These are phyloP conservation scores for Dermochelys coriacea DNA, from an alignment of 2,797 vertebrate genomes.

Conservation along the genomic window DNA sequence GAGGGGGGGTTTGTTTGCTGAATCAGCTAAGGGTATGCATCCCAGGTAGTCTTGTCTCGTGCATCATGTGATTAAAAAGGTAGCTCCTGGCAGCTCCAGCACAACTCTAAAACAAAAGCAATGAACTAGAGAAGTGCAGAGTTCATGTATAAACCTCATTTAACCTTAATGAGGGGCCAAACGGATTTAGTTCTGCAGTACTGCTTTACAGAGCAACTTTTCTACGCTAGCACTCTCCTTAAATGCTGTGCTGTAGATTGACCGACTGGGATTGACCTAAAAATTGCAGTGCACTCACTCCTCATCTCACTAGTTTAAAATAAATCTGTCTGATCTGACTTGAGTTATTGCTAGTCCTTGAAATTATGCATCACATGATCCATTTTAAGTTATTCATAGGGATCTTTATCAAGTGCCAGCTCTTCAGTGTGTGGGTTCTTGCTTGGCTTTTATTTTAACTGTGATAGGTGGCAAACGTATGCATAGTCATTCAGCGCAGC, in stretches of 20 bases:
- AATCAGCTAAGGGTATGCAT: background rate
- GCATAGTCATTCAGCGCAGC: background rate
- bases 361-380: background rate
- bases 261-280: conserved; percentile 40
- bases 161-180: background rate
- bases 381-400: background rate
- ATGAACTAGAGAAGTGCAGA: background rate
- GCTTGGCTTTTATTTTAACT: conserved; percentile 15
- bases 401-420: rapidly evolving
- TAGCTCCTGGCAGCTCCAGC: background rate
- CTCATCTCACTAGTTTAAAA: background rate
- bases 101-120: background rate
- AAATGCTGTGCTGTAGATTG: background rate
- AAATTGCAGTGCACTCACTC: background rate
- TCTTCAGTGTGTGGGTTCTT: background rate
- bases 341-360: background rate
- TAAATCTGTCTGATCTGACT: background rate
- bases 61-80: background rate
- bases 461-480: background rate
- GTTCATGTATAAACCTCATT: background rate
- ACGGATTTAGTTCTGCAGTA: background rate
- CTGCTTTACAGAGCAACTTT: background rate
- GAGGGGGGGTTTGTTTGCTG: background rate
- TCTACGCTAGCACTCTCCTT: background rate
- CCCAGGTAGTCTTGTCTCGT: background rate